phyloP scores from a whole-genome alignment of 2,888 invertebrate genomes.

The Callyntrura guangdongensis region DNA sequence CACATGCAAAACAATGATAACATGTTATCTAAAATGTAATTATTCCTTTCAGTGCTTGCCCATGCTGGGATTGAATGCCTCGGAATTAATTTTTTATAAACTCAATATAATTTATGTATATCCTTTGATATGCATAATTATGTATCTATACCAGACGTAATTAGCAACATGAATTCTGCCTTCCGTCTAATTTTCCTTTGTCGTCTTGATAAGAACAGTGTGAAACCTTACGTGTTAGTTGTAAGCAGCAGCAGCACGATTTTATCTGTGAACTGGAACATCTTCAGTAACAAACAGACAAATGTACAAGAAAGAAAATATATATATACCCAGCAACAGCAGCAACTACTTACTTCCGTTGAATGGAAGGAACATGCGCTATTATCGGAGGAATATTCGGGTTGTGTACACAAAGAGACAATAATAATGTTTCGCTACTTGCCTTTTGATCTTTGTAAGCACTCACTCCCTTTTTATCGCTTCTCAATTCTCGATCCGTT shows the following conservation, averaged over 20 bases:
- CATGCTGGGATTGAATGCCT: no score
- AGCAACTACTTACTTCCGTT: conserved; percentile 48
- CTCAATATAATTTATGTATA: no score
- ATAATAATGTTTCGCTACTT: conserved; percentile 63
- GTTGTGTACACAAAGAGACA: conserved; percentile 18
- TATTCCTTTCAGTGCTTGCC: no score
- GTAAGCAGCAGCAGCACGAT: not conserved
- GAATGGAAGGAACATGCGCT: not conserved
- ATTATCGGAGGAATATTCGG: conserved; percentile 1
- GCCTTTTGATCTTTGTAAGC: conserved; percentile 64
- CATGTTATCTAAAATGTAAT: not conserved
- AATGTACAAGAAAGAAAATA: conserved; percentile 1
- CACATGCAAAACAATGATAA: not conserved
- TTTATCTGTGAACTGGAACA: not conserved
- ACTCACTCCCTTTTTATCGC: conserved; percentile 70
- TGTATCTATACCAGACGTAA: no score
- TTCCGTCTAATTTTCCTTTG: not conserved
- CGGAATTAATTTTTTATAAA: no score
- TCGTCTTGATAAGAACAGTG: not conserved
- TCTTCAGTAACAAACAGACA: not conserved
- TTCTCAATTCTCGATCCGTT: conserved; percentile 32
- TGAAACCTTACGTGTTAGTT: not conserved
- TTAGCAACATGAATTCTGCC: no score
- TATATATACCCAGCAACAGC: no score
- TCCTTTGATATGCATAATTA: no score